These are phyloP conservation scores for Crepidodera aurea DNA, from an alignment of 2,888 invertebrate genomes.

Conservation along the genomic window DNA sequence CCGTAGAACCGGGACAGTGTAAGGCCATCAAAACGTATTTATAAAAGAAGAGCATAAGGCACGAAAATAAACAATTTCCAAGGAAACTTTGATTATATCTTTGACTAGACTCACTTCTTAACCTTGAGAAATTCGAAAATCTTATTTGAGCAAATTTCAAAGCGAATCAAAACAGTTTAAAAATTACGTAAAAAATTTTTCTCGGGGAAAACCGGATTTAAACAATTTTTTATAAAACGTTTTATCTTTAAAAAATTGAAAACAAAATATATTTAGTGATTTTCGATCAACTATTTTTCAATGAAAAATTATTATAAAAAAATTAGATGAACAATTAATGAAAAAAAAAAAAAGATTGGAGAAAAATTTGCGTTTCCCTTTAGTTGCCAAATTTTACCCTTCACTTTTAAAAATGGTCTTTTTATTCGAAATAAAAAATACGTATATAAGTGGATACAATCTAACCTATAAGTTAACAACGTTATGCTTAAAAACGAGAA, in stretches of 20 bases:
- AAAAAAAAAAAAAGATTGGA: conserved; percentile 17
- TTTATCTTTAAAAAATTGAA: too few species aligned
- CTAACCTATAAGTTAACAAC: conserved; percentile 31
- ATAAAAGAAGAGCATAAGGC: conserved; percentile 36
- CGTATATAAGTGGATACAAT: conserved; percentile 21
- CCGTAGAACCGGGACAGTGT: conserved; percentile 2
- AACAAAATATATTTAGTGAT: too few species aligned
- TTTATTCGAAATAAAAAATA: conserved; percentile 29
- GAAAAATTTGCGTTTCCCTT: neutral
- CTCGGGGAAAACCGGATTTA: too few species aligned
- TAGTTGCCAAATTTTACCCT: conserved; percentile 17
- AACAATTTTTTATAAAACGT: too few species aligned
- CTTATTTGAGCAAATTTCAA: conserved; percentile 39
- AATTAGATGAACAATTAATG: conserved; percentile 35
- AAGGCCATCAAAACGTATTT: conserved; percentile 7
- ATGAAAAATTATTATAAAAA: too few species aligned
- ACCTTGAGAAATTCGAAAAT: conserved; percentile 15
- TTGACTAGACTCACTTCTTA: conserved; percentile 41
- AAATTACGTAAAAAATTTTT: conserved; percentile 42
- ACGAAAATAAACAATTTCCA: conserved; percentile 48
- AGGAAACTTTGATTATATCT: conserved; percentile 31
- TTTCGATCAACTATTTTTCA: too few species aligned
- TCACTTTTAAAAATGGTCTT: neutral
- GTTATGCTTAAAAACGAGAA: conserved; percentile 33
- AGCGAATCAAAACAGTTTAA: conserved; percentile 35